Conservation (phyloP, 2,888 invertebrate species). For the Encarsia formosa region DNA sequence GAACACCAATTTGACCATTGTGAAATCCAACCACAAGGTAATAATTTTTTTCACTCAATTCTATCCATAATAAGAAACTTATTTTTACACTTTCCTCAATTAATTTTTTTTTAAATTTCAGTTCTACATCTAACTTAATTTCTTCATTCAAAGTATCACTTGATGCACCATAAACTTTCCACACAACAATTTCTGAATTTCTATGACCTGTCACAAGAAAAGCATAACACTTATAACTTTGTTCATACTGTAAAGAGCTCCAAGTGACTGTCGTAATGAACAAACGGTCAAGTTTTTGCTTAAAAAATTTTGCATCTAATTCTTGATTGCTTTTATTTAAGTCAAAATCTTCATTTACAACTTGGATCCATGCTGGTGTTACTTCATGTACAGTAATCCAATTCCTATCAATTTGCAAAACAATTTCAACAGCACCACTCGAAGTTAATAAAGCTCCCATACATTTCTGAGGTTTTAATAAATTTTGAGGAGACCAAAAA, state of each 20-base stretch:
- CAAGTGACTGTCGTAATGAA: slow-evolving; percentile 40
- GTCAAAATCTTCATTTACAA: slow-evolving; percentile 26
- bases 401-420: slow-evolving; percentile 33
- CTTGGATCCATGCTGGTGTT: slow-evolving; percentile 29
- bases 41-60: slow-evolving; percentile 27
- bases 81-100: slow-evolving; percentile 30
- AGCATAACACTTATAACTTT: slow-evolving; percentile 30
- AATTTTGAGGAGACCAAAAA: slow-evolving; percentile 42
- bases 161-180: slow-evolving; percentile 34
- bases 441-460: slow-evolving; percentile 40
- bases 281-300: slow-evolving; percentile 31
- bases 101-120: slow-evolving; percentile 27
- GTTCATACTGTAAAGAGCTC: slow-evolving; percentile 35
- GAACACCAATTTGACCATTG: slow-evolving; percentile 39
- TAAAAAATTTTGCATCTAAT: slow-evolving; percentile 9
- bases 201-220: slow-evolving; percentile 40
- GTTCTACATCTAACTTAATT: slow-evolving; percentile 9
- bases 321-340: background rate
- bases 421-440: slow-evolving; percentile 39
- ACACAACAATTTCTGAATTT: slow-evolving; percentile 41
- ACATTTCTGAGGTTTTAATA: slow-evolving; percentile 39
- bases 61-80: slow-evolving; percentile 37
- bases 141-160: slow-evolving; percentile 15
- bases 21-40: slow-evolving; percentile 39
- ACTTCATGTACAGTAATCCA: slow-evolving; percentile 42